Conservation (phyloP, 92 coral and sea anemone species). For the Plumapathes pennacea region DNA sequence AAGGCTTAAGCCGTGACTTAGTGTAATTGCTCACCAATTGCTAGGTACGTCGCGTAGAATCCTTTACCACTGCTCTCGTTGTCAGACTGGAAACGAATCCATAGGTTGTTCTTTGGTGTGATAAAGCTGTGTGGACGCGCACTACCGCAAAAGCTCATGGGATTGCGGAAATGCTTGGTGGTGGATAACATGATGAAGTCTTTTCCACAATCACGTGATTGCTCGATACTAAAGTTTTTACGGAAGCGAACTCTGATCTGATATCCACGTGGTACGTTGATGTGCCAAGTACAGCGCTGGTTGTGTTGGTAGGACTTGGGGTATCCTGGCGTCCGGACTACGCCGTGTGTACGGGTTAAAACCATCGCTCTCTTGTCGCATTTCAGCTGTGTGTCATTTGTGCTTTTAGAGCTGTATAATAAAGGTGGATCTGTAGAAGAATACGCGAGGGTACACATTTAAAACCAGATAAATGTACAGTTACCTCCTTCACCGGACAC, state of each 20-base stretch:
- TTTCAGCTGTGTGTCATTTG: too few species aligned
- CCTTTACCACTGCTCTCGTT: slow-evolving; percentile 70
- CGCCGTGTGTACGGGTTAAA: slow-evolving; percentile 64
- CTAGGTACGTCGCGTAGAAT: slow-evolving; percentile 70
- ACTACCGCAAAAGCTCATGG: slow-evolving; percentile 72
- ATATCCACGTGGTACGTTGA: slow-evolving; percentile 85
- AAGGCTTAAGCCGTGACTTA: too few species aligned
- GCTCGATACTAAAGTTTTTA: slow-evolving; percentile 72
- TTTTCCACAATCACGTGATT: slow-evolving; percentile 72
- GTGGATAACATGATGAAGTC: slow-evolving; percentile 83
- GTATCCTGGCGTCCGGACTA: slow-evolving; percentile 88
- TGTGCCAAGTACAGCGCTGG: slow-evolving; percentile 80
- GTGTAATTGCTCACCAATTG: slow-evolving; percentile 70
- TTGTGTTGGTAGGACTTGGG: slow-evolving; percentile 66
- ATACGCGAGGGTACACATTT: not conserved
- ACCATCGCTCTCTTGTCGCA: slow-evolving; percentile 64
- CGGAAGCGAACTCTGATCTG: slow-evolving; percentile 85
- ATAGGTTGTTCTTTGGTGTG: slow-evolving; percentile 67
- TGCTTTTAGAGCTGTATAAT: slow-evolving; percentile 8
- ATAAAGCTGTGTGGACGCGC: slow-evolving; percentile 66
- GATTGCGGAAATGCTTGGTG: slow-evolving; percentile 63
- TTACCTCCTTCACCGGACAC: too few species aligned
- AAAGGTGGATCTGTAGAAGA: too few species aligned
- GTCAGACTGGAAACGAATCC: slow-evolving; percentile 84
- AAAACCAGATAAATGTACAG: not conserved